Evolutionary conservation across 2,113 vertebrate species (phyloP).

Genomic region (Saccopteryx leptura): DNA sequence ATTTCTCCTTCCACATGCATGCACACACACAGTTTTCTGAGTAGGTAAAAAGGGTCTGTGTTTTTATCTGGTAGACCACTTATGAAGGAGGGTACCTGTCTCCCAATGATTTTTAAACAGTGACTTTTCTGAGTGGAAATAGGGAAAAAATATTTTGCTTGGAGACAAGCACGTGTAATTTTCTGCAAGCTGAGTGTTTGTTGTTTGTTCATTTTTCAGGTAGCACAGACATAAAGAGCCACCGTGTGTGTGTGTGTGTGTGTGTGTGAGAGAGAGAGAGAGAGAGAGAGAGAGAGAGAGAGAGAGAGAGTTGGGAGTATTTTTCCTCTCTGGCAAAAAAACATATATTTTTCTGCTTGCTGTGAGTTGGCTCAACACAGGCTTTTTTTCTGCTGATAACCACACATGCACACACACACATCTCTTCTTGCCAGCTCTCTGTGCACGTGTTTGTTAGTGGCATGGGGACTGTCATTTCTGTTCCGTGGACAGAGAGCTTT

Average conservation of each 20-base stretch:
- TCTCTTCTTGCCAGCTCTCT: background rate
- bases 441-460: background rate
- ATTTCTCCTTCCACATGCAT: background rate
- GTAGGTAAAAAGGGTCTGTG: background rate
- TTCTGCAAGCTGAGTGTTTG: background rate
- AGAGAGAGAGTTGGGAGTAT: background rate
- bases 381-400: background rate
- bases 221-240: too few species aligned
- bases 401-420: background rate
- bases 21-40: background rate
- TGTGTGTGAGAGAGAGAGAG: too few species aligned
- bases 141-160: background rate
- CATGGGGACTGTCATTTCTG: background rate
- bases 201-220: background rate
- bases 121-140: constrained; percentile 44
- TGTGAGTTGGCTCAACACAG: background rate
- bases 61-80: background rate
- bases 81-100: background rate
- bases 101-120: constrained; percentile 13
- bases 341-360: background rate
- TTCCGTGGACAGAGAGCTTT: background rate
- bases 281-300: too few species aligned
- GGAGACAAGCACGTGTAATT: background rate
- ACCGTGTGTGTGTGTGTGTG: background rate
- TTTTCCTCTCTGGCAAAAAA: constrained; percentile 15